Conservation (phyloP, 2,797 vertebrate species). For the Eulemur coronatus region DNA sequence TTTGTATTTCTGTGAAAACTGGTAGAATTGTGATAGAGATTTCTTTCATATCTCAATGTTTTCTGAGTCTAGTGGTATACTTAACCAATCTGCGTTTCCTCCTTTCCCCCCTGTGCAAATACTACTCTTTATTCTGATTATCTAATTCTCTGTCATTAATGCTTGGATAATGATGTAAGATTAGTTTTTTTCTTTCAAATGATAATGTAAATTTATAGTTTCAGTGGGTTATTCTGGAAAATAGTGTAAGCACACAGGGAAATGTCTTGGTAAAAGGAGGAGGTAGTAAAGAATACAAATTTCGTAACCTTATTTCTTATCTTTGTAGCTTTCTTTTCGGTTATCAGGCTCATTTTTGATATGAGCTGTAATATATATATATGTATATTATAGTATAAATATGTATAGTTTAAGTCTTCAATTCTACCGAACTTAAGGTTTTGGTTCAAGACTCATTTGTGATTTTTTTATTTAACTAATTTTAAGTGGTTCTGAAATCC, state of each 20-base stretch:
- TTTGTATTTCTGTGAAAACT: neutral
- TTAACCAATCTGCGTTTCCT: neutral
- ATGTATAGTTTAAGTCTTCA: neutral
- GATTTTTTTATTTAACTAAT: neutral
- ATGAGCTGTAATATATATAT: neutral
- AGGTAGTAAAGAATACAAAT: neutral
- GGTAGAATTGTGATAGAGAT: neutral
- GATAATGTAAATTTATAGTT: neutral
- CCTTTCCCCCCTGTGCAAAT: neutral
- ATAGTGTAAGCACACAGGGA: neutral
- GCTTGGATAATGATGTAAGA: neutral
- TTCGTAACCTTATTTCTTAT: neutral
- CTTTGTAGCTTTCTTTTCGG: neutral
- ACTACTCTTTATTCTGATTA: neutral
- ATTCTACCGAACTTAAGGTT: neutral
- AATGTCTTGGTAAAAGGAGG: neutral
- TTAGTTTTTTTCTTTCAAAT: neutral
- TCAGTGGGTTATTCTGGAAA: neutral
- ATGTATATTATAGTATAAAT: neutral
- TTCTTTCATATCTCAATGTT: neutral
- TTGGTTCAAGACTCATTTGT: neutral
- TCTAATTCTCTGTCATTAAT: neutral
- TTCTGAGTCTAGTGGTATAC: neutral
- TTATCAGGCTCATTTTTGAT: neutral
- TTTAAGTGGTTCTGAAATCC: neutral